A percentile compares a stretch with the other conserved stretches of the same genome.
Evolutionary conservation across 64 coral and sea anemone genomes (phyloP).

Genomic region (Porites australiensis): DNA sequence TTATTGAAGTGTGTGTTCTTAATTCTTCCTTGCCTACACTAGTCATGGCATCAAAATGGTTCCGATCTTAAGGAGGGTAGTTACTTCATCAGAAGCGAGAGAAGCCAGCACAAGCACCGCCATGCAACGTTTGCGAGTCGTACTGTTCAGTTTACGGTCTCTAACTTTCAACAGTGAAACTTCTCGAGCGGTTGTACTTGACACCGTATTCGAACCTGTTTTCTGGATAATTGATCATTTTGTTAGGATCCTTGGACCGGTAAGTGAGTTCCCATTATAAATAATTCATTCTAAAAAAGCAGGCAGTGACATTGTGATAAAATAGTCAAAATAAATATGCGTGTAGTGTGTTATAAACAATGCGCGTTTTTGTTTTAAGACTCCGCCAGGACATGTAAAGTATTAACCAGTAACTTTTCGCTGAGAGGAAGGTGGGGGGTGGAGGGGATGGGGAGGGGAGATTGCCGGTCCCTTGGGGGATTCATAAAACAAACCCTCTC

Average conservation of each 20-base stretch:
- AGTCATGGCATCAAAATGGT: slow-evolving; percentile 17
- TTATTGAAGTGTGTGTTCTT: neutral
- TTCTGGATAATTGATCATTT: slow-evolving; percentile 92
- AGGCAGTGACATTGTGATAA: too few relatives aligned
- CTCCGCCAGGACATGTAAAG: too few relatives aligned
- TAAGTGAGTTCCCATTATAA: slow-evolving; percentile 36
- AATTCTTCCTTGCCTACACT: neutral
- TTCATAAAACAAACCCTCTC: too few relatives aligned
- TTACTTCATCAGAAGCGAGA: neutral
- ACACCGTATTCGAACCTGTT: slow-evolving; percentile 90
- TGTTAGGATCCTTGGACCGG: slow-evolving; percentile 85
- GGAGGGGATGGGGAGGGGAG: too few relatives aligned
- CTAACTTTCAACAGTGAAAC: slow-evolving; percentile 78
- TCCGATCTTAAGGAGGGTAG: neutral
- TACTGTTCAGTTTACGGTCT: slow-evolving; percentile 71
- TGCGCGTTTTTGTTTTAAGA: too few relatives aligned
- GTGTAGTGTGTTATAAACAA: too few relatives aligned
- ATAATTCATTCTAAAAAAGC: neutral
- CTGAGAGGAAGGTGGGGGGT: too few relatives aligned
- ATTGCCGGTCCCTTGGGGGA: too few relatives aligned
- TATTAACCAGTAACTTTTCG: too few relatives aligned
- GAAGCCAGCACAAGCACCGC: neutral
- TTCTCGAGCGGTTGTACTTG: slow-evolving; percentile 73
- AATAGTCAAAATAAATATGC: too few relatives aligned
- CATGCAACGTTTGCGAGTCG: slow-evolving; percentile 39